Evolutionary conservation across 2,888 invertebrate genomes (phyloP).

Genomic region (Xestia c-nigrum): DNA sequence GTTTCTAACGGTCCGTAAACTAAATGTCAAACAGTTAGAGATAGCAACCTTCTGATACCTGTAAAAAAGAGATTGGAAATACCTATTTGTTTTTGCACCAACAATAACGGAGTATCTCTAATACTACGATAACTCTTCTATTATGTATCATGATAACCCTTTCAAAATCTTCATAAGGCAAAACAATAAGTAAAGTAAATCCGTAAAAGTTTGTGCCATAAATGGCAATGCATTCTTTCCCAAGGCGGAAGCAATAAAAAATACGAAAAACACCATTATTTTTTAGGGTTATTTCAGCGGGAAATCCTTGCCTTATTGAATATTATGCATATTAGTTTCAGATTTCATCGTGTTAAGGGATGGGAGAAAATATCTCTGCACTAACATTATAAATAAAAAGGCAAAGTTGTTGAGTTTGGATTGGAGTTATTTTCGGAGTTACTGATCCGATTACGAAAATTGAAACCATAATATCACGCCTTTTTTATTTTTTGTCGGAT

Average conservation of each 20-base stretch:
- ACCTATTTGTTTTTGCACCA: not conserved
- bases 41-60: too few relatives aligned
- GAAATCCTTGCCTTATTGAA: constrained; percentile 16
- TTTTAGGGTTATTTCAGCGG: constrained; percentile 27
- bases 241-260: constrained; percentile 2
- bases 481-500: too few relatives aligned
- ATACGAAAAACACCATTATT: constrained; percentile 15
- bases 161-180: not conserved
- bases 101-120: not conserved
- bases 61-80: too few relatives aligned
- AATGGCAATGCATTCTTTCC: constrained; percentile 7
- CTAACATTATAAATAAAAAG: not conserved
- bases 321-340: constrained; percentile 17
- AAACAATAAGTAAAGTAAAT: constrained; percentile 16
- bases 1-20: too few relatives aligned
- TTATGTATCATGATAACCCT: constrained; percentile 7
- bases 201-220: not conserved
- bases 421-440: not conserved
- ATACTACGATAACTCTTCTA: not conserved
- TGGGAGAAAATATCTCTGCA: not conserved
- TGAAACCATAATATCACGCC: too few relatives aligned
- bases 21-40: too few relatives aligned
- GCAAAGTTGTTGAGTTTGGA: not conserved
- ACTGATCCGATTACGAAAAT: not conserved
- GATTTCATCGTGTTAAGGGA: not conserved